phyloP scores from a whole-genome alignment of 2,888 invertebrate genomes.

The Eugnorisma glareosa region DNA sequence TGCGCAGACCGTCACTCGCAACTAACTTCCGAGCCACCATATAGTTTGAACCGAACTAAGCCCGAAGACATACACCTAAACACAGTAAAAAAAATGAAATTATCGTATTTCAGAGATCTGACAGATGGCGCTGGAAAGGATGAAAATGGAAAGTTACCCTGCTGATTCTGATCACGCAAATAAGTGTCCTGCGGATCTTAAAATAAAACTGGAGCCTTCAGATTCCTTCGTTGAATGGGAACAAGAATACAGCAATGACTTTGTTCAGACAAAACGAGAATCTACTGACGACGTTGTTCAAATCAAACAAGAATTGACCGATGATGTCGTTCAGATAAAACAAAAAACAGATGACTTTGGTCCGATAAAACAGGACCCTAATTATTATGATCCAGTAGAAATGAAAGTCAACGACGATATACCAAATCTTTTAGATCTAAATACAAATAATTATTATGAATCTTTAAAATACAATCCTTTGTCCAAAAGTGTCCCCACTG shows the following conservation, averaged over 20 bases:
- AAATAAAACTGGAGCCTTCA: constrained; percentile 12
- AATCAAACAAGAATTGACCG: neutral
- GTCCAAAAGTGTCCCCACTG: neutral
- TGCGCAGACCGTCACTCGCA: neutral
- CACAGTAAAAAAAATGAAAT: neutral
- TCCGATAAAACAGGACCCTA: neutral
- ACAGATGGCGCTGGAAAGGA: neutral
- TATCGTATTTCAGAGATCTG: neutral
- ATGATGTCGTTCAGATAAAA: neutral
- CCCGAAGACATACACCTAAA: too few species aligned
- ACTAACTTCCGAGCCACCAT: neutral
- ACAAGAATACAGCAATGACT: neutral
- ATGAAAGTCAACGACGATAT: neutral
- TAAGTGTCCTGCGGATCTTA: neutral
- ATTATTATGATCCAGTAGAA: constrained; percentile 1
- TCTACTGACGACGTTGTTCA: neutral
- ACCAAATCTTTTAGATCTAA: neutral
- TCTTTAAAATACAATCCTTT: neutral
- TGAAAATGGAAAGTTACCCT: constrained; percentile 4
- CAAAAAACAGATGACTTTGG: neutral
- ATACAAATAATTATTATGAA: neutral
- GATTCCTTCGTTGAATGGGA: constrained; percentile 1
- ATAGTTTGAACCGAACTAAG: neutral
- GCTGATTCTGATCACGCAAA: neutral
- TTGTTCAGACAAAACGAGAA: neutral